Base-by-base conservation (phyloP, 2,113 vertebrate species). In the Candoia aspera region DNA sequence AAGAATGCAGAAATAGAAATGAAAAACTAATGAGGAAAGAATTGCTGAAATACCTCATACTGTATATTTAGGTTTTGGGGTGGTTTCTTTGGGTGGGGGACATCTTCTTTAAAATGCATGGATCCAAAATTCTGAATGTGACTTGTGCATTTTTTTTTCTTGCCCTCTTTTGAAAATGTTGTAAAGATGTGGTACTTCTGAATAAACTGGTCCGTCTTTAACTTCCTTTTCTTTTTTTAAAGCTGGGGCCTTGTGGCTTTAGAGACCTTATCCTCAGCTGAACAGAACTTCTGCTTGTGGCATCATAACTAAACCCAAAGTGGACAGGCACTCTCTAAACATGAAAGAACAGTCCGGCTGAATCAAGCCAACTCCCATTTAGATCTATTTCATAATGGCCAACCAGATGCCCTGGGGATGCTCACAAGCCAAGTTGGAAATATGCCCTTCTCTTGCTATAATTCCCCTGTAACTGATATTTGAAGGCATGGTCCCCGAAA, bases 1-100 rank as follows among this genome's bases (percentile, higher is more conserved):
- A 96, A 91, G 55, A 90, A 87, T 92, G 55, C 79, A 96, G 95
- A 96, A 96, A 97, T 96, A 97, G 94, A 88, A 94, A 94, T 95
- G 95, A 91, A 96, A 96, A 91, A 95, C 92, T 33, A 95, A 91
- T 90, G 93, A 92, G 91, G 96, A 91, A 60, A 95, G 90, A 59
- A 49, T 1, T 89, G 86, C 91, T 64, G 90, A 95, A 94, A 84
- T 84, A 94, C 84, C 60, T 87, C 33, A 94, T 57, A n/a, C n/a
- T n/a, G n/a, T n/a, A 53, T 68, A n/a, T 89, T 96, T 2, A 1
- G 4, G 8, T 93, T 94, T 90, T 64, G 42, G 17, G 33, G 17
- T 42, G 33, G 68, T 21, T 79, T 37, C 21, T 79, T 79, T 58
- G 57, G 17, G 15, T 33, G 37, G 33, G 17, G 33, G 33, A 37